Evolutionary conservation across 2,888 invertebrate species (phyloP).

Genomic region (Sycophila texana): DNA sequence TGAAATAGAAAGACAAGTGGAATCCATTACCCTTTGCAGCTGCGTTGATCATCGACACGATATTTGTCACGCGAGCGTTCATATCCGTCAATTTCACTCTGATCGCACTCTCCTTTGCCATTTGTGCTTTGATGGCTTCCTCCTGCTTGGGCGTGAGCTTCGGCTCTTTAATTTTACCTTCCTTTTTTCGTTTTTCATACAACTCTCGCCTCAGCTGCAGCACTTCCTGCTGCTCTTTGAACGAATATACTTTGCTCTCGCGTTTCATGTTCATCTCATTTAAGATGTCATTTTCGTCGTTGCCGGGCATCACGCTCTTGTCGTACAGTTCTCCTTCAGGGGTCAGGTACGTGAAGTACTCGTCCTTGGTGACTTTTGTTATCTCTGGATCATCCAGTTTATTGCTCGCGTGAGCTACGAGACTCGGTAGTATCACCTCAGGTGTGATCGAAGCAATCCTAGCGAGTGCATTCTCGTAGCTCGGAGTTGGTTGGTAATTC

Average conservation of each 20-base stretch:
- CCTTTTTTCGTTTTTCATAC: slow-evolving; percentile 89
- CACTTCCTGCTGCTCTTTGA: slow-evolving; percentile 97
- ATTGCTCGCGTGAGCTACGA: slow-evolving; percentile 80
- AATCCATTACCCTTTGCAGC: slow-evolving; percentile 77
- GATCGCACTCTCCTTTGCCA: slow-evolving; percentile 89
- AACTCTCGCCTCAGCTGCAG: slow-evolving; percentile 88
- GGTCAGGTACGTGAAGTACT: slow-evolving; percentile 88
- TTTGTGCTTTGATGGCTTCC: slow-evolving; percentile 91
- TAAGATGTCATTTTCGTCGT: slow-evolving; percentile 75
- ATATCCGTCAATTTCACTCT: slow-evolving; percentile 81
- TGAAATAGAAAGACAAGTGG: slow-evolving; percentile 78
- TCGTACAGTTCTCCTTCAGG: slow-evolving; percentile 95
- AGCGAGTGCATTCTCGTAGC: slow-evolving; percentile 84
- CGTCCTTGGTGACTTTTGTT: slow-evolving; percentile 85
- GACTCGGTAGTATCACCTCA: slow-evolving; percentile 80
- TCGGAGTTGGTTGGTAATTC: slow-evolving; percentile 77
- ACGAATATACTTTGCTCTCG: slow-evolving; percentile 97
- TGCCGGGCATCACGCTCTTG: slow-evolving; percentile 86
- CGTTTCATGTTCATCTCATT: slow-evolving; percentile 89
- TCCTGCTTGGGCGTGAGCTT: slow-evolving; percentile 92
- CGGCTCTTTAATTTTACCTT: slow-evolving; percentile 86
- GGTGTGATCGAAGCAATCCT: slow-evolving; percentile 83
- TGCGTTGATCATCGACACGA: slow-evolving; percentile 77
- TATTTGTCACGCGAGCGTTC: slow-evolving; percentile 68
- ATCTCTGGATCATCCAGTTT: slow-evolving; percentile 82